phyloP scores from a whole-genome alignment of 30 jellyfish, hydroid and myxozoan species.

The Hydractinia symbiolongicarpus region DNA sequence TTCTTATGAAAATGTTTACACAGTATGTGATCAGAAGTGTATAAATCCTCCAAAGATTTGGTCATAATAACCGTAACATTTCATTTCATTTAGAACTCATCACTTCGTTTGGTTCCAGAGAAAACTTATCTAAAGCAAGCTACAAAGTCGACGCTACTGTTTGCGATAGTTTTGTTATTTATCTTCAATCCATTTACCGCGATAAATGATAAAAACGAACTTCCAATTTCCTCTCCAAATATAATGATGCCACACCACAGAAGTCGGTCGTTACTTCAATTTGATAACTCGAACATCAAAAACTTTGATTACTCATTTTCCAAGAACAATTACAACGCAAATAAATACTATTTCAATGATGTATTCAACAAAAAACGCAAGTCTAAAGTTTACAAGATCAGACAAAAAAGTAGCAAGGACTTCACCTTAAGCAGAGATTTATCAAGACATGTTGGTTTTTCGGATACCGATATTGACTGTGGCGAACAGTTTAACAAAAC shows the following conservation, averaged over 20 bases:
- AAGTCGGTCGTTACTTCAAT: constrained; percentile 48
- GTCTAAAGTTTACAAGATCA: not conserved
- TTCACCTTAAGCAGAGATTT: not conserved
- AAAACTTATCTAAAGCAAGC: too few relatives aligned
- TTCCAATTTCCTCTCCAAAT: not conserved
- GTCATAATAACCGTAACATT: too few relatives aligned
- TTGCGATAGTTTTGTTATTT: too few relatives aligned
- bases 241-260: constrained; percentile 30
- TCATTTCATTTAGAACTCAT: too few relatives aligned
- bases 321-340: constrained; percentile 23
- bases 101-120: too few relatives aligned
- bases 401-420: constrained; percentile 4
- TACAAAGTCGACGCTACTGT: too few relatives aligned
- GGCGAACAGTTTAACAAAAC: constrained; percentile 45
- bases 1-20: too few relatives aligned
- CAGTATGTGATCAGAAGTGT: too few relatives aligned
- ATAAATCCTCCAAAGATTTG: too few relatives aligned
- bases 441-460: not conserved
- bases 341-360: constrained; percentile 23
- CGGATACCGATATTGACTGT: constrained; percentile 39
- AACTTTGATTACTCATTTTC: constrained; percentile 17
- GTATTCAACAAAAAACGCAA: constrained; percentile 26
- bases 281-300: constrained; percentile 25
- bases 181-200: too few relatives aligned
- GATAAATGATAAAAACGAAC: not conserved